phyloP scores from a whole-genome alignment of 2,797 vertebrate genomes.

The Ibycter americanus region DNA sequence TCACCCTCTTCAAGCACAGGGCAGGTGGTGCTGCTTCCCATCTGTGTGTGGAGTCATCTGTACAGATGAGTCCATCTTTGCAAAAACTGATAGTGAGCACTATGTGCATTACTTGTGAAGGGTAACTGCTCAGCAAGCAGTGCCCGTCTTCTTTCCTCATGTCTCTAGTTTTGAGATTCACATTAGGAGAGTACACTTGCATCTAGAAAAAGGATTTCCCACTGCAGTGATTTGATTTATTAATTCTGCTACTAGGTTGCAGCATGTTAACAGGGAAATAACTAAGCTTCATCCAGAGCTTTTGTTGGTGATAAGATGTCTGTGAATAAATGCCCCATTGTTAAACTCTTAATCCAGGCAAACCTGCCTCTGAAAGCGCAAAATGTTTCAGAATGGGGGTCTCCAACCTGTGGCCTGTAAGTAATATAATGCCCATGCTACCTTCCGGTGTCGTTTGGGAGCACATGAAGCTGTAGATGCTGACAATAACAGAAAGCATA shows the following conservation, averaged over 20 bases:
- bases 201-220: not conserved
- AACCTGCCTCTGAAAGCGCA: not conserved
- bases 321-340: not conserved
- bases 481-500: not conserved
- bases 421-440: accelerated
- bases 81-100: not conserved
- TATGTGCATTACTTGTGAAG: not conserved
- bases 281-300: not conserved
- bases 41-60: accelerated
- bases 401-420: not conserved
- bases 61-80: not conserved
- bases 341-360: not conserved
- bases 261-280: not conserved
- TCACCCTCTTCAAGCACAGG: not conserved
- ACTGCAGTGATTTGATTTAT: not conserved
- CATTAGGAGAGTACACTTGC: accelerated
- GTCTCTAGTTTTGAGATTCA: not conserved
- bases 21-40: not conserved
- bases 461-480: not conserved
- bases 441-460: not conserved
- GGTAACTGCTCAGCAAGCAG: not conserved
- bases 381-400: not conserved
- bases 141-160: not conserved
- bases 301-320: not conserved
- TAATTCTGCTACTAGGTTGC: not conserved